A percentile compares a stretch with the other conserved stretches of the same genome.
These are phyloP conservation scores for Zaprionus ghesquierei DNA, from an alignment of 1,140 invertebrate genomes.

Conservation along the genomic window DNA sequence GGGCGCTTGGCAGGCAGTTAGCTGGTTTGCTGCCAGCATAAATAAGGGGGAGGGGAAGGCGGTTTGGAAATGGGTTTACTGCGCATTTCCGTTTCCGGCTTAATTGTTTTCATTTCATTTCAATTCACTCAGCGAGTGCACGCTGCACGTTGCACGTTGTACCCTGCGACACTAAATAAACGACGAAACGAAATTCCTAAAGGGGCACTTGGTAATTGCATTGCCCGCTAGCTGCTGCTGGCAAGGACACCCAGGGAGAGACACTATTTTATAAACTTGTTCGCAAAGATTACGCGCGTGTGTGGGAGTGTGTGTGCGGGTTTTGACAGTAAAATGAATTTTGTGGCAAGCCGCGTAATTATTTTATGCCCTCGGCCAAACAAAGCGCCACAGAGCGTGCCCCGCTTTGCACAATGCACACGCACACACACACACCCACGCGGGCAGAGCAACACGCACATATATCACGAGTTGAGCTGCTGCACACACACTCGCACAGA, in stretches of 20 bases:
- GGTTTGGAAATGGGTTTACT: slow-evolving; percentile 13
- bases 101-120: slow-evolving; percentile 65
- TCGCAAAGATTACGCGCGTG: not conserved
- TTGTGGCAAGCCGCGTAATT: slow-evolving; percentile 76
- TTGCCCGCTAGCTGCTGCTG: not conserved
- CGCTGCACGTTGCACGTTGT: no score
- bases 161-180: slow-evolving; percentile 40
- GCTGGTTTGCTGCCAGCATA: not conserved
- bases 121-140: slow-evolving; percentile 16
- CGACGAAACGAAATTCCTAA: slow-evolving; percentile 11
- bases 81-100: slow-evolving; percentile 51
- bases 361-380: slow-evolving; percentile 68
- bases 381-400: slow-evolving; percentile 36
- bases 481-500: no score
- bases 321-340: slow-evolving; percentile 67
- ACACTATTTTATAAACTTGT: slow-evolving; percentile 38
- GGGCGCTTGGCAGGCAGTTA: not conserved
- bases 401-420: not conserved
- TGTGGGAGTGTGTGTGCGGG: slow-evolving; percentile 23
- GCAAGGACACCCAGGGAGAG: slow-evolving; percentile 10
- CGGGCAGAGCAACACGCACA: no score
- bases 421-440: not conserved
- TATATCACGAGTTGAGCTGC: slow-evolving; percentile 53
- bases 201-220: slow-evolving; percentile 19
- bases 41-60: not conserved